These are phyloP conservation scores for Mystacornis crossleyi DNA, from an alignment of 2,113 vertebrate genomes.

Conservation along the genomic window DNA sequence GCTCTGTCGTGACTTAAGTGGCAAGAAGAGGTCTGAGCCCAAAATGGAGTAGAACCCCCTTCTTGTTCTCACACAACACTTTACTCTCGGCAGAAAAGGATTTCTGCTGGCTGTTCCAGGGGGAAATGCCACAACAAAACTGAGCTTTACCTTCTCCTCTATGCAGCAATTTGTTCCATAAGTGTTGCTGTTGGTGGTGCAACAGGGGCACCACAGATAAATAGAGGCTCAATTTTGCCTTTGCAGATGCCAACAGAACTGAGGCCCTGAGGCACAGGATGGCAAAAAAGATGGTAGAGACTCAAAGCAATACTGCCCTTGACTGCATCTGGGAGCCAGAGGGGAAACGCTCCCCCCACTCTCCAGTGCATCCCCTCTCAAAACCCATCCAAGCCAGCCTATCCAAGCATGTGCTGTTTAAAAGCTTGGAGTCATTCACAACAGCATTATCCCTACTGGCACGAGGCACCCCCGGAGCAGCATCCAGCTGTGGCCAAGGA, in stretches of 20 bases:
- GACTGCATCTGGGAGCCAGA: neutral
- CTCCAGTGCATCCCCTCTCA: neutral
- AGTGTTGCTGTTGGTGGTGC: neutral
- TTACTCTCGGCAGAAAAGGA: neutral
- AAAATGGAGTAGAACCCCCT: neutral
- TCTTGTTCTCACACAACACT: neutral
- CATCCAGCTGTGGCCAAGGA: neutral
- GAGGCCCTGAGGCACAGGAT: neutral
- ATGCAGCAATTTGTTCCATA: fast-evolving
- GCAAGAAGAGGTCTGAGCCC: neutral
- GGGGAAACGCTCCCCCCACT: neutral
- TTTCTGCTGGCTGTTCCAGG: neutral
- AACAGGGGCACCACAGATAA: fast-evolving
- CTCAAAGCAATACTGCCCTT: neutral
- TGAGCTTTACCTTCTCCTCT: neutral
- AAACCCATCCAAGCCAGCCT: neutral
- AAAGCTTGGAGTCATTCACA: neutral
- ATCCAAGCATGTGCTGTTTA: neutral
- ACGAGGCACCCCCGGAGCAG: neutral
- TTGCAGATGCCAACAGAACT: neutral
- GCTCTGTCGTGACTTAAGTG: neutral
- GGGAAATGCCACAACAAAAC: neutral
- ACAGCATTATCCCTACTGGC: neutral
- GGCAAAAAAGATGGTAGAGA: neutral
- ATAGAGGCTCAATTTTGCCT: neutral